phyloP scores from a whole-genome alignment of 2,797 vertebrate species.

The Scolopax rusticola region DNA sequence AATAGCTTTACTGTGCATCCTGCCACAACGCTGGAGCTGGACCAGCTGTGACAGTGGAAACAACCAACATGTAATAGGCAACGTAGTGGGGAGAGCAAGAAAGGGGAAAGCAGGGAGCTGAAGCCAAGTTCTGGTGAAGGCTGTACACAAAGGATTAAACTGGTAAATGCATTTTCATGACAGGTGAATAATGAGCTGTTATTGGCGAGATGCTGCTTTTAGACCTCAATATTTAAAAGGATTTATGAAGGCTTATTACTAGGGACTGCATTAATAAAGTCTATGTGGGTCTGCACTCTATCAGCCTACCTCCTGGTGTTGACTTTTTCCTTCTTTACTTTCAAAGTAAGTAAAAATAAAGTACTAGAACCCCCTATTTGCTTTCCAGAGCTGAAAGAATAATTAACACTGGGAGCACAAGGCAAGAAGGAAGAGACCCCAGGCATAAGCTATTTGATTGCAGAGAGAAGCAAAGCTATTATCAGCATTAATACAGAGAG shows the following conservation, averaged over 20 bases:
- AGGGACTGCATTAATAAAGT: neutral
- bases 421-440: constrained; percentile 10
- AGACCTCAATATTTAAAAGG: constrained; percentile 3
- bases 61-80: accelerated
- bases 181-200: neutral
- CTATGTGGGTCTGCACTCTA: neutral
- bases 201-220: neutral
- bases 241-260: neutral
- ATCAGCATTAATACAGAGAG: constrained; percentile 5
- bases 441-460: constrained; percentile 1
- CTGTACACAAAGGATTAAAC: neutral
- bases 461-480: constrained; percentile 42
- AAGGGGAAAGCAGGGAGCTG: neutral
- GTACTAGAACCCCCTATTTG: neutral
- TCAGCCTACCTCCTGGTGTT: neutral
- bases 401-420: constrained; percentile 38
- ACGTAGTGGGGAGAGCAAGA: accelerated
- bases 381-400: constrained; percentile 6
- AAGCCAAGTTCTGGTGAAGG: neutral
- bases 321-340: neutral
- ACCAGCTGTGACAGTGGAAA: accelerated
- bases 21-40: neutral
- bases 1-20: neutral
- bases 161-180: neutral
- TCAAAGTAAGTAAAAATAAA: neutral